Evolutionary conservation across 1,140 invertebrate genomes (phyloP).

Genomic region (Trichonephila inaurata): DNA sequence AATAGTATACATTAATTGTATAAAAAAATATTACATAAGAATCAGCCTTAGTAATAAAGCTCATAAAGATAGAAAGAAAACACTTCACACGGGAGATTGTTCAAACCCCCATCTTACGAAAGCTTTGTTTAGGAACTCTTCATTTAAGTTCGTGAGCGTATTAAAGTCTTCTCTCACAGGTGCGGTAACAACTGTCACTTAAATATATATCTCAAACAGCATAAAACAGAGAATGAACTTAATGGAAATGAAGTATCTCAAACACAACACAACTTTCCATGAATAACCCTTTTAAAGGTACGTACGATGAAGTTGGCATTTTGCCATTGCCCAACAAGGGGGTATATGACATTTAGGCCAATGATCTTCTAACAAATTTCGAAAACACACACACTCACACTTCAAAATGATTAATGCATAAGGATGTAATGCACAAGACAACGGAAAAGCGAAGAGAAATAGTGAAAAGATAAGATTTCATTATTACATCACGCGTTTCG

Average conservation of each 20-base stretch:
- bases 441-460: not conserved
- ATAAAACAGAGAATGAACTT: slow-evolving; percentile 44
- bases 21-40: too few relatives aligned
- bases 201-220: slow-evolving; percentile 1
- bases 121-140: not conserved
- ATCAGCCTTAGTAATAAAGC: not conserved
- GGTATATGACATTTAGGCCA: slow-evolving; percentile 29
- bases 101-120: not conserved
- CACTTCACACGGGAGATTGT: not conserved
- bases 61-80: not conserved
- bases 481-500: slow-evolving; percentile 20
- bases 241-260: slow-evolving; percentile 43
- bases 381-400: slow-evolving; percentile 14
- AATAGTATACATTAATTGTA: too few relatives aligned
- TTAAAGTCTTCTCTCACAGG: slow-evolving; percentile 8
- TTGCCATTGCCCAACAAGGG: slow-evolving; percentile 23
- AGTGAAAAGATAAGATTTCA: slow-evolving; percentile 14
- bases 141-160: slow-evolving; percentile 20
- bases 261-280: slow-evolving; percentile 34
- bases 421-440: not conserved
- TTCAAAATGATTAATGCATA: slow-evolving; percentile 31
- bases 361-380: slow-evolving; percentile 30
- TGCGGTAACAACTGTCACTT: slow-evolving; percentile 29
- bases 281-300: slow-evolving; percentile 48
- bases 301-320: slow-evolving; percentile 9